Base-by-base conservation (phyloP, 2,113 vertebrate species). In the Rhinolophus sinicus region DNA sequence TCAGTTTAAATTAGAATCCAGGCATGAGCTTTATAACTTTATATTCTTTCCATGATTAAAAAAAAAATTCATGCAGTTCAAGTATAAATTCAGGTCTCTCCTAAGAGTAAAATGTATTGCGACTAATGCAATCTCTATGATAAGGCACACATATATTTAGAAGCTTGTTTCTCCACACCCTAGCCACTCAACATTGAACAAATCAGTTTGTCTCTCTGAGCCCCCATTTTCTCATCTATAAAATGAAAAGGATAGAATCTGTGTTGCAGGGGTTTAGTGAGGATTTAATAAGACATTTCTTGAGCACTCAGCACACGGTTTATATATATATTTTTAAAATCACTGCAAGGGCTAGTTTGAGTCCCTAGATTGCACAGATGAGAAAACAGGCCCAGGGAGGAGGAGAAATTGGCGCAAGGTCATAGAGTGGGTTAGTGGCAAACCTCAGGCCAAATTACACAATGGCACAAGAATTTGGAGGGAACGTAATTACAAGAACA, bases 371-470 rank as follows among this genome's bases (percentile, higher is more conserved):
- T 94, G 18, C 4, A 19, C 13, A 77, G 65, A 96, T 56, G 44
- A 76, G 35, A 93, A 90, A 35, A 78, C 1, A 92, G 52, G 35
- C 21, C 50, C 54, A 38, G n/a, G 78, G 12, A 81, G 10, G 44
- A 96, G 58, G 26, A 83, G 10, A 6, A 60, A n/a, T 16, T 89
- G 88, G 72, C 70, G 70, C 0, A 3, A 75, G 22, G 82, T 89
- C 64, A 65, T 33, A 13, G 2, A 60, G 82, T 60, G 77, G 83
- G 81, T 88, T 93, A 58, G 72, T 88, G 88, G 93, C 73, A 93
- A 91, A 94, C 72, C 91, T 78, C 73, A 96, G 44, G n/a, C 50
- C 52, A 96, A 44, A 92, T 88, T 64, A 96, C 83, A 92, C 83
- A 88, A 87, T 52, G 30, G 40, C 33, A 82, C 26, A 80, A 95